Base-by-base conservation (phyloP, 1,140 invertebrate species). In the Hypothenemus hampei region DNA sequence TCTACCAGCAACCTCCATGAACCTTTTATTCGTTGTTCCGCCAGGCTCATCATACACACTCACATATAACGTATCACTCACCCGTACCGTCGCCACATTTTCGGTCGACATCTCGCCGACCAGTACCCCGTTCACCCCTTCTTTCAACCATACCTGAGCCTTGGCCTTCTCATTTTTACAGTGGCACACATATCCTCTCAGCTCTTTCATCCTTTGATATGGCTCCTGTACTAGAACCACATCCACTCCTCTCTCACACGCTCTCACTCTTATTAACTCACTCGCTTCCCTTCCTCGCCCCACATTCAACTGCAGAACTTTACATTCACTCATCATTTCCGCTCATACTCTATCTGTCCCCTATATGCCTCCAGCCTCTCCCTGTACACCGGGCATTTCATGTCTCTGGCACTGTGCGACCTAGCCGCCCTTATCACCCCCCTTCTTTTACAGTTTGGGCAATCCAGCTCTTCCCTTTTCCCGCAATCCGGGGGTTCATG, bases 301-400 rank as follows among this genome's bases (percentile, higher is more conserved):
- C 4, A 16, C n/a, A 48, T 48, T 48, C 13, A n/a, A 16, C 19
- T 48, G 45, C 13, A 48, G 20, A 15, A 48, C 19, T 33, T 10
- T 48, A 3, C 29, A 29, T 6, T 29, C 11, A 29, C 11, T 29
- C 24, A 11, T 11, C 24, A 29, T 29, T 29, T 5, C 11, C 5
- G 24, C 11, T 29, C 5, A 6, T 29, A 29, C 11, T 6, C 24
- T 5, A 29, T 29, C 24, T 29, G 11, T 5, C 24, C 24, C n/a
- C n/a, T n/a, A n/a, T n/a, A 11, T 29, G 24, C 11, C 11, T 29
- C 24, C 11, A 6, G 24, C 24, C 24, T 29, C 11, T 29, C 5
- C 24, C n/a, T n/a, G 11, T 6, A 29, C 5, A 6, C 5, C 5
- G 24, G 24, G 24, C 24, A 29, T 11, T 5, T 11, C 24, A 29